A percentile compares a stretch with the other conserved stretches of the same genome.
Evolutionary conservation across 2,888 invertebrate genomes (phyloP).

Genomic region (Sacculina carcini): DNA sequence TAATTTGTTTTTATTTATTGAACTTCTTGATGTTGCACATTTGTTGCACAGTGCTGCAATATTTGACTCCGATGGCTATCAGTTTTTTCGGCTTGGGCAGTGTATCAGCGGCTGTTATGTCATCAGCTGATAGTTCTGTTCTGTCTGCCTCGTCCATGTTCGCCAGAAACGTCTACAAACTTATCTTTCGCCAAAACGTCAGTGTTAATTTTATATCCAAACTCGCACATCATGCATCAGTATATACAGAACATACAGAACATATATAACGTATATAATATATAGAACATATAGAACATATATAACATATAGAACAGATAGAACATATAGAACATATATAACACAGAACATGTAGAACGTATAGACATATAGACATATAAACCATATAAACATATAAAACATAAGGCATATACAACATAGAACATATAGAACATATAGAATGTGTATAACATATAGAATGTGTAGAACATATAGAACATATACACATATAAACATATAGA

Average conservation of each 20-base stretch:
- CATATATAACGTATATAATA: too few species aligned
- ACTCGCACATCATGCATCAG: not conserved
- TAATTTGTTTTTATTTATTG: too few species aligned
- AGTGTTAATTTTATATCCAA: slow-evolving; percentile 15
- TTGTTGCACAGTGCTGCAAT: slow-evolving; percentile 43
- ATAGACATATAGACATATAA: not conserved
- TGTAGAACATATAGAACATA: not conserved
- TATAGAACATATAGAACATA: too few species aligned
- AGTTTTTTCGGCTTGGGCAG: slow-evolving; percentile 95
- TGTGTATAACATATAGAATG: too few species aligned
- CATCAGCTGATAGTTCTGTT: slow-evolving; percentile 93
- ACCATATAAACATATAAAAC: not conserved
- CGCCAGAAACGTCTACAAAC: slow-evolving; percentile 89
- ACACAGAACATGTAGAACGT: too few species aligned
- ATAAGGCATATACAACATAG: too few species aligned
- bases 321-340: too few species aligned
- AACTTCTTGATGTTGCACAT: not conserved
- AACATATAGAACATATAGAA: too few species aligned
- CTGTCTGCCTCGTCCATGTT: slow-evolving; percentile 97
- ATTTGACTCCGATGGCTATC: slow-evolving; percentile 80
- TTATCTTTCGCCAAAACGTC: slow-evolving; percentile 76
- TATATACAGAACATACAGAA: too few species aligned
- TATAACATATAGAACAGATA: too few species aligned
- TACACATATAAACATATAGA: too few species aligned
- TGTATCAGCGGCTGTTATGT: slow-evolving; percentile 97